phyloP scores from a whole-genome alignment of 2,113 vertebrate genomes.

The Corythornis vintsioides region DNA sequence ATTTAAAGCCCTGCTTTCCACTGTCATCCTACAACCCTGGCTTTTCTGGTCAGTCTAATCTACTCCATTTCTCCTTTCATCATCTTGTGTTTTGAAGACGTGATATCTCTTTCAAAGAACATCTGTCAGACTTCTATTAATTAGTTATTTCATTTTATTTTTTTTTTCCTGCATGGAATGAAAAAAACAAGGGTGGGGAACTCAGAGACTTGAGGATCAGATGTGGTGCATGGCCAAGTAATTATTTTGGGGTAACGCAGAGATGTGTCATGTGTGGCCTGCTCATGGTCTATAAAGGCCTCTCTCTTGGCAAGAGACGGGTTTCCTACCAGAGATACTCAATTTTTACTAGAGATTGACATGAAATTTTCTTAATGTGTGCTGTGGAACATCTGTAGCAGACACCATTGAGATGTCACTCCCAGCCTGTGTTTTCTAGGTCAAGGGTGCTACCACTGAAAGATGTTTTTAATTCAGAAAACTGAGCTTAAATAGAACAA shows the following conservation, averaged over 20 bases:
- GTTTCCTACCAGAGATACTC: neutral
- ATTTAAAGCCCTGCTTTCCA: slow-evolving; percentile 7
- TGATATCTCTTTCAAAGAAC: slow-evolving; percentile 25
- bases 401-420: neutral
- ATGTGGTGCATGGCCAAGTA: neutral
- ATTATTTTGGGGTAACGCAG: neutral
- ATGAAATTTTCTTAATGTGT: neutral
- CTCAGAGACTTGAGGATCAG: neutral
- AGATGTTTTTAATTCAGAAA: neutral
- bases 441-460: neutral
- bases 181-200: slow-evolving; percentile 23
- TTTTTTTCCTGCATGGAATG: neutral
- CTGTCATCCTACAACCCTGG: neutral
- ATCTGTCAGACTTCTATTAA: slow-evolving; percentile 8
- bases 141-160: neutral
- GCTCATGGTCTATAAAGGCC: neutral
- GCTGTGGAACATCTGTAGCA: neutral
- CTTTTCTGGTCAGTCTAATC: slow-evolving; percentile 51
- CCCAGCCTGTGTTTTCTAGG: neutral
- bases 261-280: neutral
- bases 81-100: neutral
- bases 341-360: neutral
- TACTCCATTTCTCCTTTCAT: slow-evolving; percentile 19
- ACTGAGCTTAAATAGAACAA: neutral
- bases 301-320: neutral